A percentile compares a stretch with the other conserved stretches of the same genome.
Conservation (phyloP, 92 coral and sea anemone species). For the Epizoanthus scotinus region DNA sequence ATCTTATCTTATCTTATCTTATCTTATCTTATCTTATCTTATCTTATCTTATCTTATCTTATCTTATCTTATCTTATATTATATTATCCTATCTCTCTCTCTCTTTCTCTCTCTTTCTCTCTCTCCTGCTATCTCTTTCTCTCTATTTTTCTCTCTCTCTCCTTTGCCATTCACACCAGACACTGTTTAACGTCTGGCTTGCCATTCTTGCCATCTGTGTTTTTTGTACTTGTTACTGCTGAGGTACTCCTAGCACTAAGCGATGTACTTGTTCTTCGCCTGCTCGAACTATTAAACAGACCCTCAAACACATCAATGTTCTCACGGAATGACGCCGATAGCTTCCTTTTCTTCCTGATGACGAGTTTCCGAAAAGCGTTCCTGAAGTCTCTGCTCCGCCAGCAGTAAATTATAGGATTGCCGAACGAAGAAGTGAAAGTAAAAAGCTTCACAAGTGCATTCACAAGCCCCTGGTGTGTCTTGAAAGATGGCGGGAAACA, state of each 20-base stretch:
- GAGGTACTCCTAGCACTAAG: background rate
- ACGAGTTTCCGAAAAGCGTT: constrained; percentile 70
- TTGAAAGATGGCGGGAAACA: constrained; percentile 71
- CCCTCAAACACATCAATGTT: constrained; percentile 2
- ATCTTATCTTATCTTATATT: too few species aligned
- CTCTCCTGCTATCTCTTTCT: too few species aligned
- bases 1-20: too few species aligned
- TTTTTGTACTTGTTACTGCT: constrained; percentile 16
- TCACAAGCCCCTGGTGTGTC: constrained; percentile 58
- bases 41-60: too few species aligned
- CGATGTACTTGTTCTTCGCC: background rate
- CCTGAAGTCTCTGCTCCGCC: constrained; percentile 90
- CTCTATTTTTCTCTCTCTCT: too few species aligned
- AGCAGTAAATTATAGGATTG: constrained; percentile 93
- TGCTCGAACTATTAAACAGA: background rate
- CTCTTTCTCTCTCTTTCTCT: too few species aligned
- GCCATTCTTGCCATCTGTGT: background rate
- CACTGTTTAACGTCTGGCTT: constrained; percentile 1
- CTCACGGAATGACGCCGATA: constrained; percentile 49
- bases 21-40: too few species aligned
- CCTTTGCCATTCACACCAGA: background rate
- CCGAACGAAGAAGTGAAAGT: constrained; percentile 86
- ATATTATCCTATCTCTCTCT: too few species aligned
- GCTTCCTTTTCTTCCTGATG: constrained; percentile 42
- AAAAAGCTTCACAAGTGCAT: constrained; percentile 82